Conservation (phyloP, 1,140 invertebrate genomes). For the Triops cancriformis region DNA sequence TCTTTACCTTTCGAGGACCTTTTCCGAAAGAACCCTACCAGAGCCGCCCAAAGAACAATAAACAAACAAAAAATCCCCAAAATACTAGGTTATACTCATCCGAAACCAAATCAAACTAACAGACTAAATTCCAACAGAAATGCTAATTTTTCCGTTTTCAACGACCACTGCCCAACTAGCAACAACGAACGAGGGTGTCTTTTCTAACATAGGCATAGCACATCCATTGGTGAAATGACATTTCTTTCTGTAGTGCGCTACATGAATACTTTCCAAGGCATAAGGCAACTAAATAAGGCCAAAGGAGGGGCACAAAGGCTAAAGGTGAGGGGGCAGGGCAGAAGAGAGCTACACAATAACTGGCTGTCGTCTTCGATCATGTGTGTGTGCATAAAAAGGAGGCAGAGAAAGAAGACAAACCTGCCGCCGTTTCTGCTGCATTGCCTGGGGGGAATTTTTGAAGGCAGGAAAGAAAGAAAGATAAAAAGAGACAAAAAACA, state of each 20-base stretch:
- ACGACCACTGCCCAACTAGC: neutral
- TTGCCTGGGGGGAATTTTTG: constrained; percentile 22
- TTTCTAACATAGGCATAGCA: neutral
- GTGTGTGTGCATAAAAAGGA: neutral
- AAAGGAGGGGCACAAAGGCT: neutral
- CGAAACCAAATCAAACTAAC: constrained; percentile 24
- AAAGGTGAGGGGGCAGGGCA: neutral
- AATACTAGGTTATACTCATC: constrained; percentile 25
- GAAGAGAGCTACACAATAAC: neutral
- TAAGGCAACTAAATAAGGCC: neutral
- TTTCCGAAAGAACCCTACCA: constrained; percentile 80
- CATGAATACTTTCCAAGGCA: neutral
- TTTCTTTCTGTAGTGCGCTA: neutral
- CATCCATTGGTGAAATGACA: neutral
- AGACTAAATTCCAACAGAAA: constrained; percentile 19
- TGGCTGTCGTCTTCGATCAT: too few species aligned
- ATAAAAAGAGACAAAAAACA: constrained; percentile 2
- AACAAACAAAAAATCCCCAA: constrained; percentile 30
- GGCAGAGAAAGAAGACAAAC: constrained; percentile 19
- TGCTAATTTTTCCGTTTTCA: neutral
- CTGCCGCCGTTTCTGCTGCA: constrained; percentile 25
- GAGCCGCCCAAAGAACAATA: constrained; percentile 34
- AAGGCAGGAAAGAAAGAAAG: constrained; percentile 3
- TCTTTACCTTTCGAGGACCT: constrained; percentile 75
- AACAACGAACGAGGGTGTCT: neutral